phyloP scores from a whole-genome alignment of 2,888 invertebrate species.

The Vesta saturnalis region DNA sequence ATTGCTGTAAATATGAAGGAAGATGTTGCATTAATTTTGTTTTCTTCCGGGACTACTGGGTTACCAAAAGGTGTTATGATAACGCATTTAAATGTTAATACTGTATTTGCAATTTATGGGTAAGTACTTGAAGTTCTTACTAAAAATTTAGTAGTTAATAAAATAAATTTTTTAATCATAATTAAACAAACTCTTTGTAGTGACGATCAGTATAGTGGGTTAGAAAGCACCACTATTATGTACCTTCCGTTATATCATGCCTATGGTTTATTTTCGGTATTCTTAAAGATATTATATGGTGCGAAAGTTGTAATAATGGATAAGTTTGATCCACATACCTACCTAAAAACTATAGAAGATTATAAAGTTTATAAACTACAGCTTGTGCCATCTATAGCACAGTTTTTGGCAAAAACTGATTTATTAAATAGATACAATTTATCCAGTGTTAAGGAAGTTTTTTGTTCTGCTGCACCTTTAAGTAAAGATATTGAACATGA shows the following conservation, averaged over 20 bases:
- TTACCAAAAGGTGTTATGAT: conserved; percentile 81
- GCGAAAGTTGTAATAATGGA: neutral
- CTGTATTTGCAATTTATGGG: neutral
- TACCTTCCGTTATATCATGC: conserved; percentile 2
- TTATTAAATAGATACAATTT: neutral
- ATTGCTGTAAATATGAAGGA: conserved; percentile 45
- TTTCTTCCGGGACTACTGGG: conserved; percentile 84
- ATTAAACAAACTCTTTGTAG: neutral
- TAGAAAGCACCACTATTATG: neutral
- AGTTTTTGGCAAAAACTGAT: neutral
- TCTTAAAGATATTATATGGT: neutral
- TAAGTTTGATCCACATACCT: neutral
- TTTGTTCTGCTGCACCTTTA: neutral
- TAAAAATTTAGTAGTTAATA: no score
- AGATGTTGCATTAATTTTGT: conserved; percentile 66
- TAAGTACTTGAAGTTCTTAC: no score
- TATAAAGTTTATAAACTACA: neutral
- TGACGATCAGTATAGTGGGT: neutral
- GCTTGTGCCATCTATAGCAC: neutral
- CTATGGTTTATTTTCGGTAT: neutral
- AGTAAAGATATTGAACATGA: neutral
- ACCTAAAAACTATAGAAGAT: neutral
- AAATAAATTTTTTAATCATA: no score
- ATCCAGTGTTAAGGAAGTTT: neutral
- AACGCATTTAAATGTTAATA: conserved; percentile 70